These are phyloP conservation scores for Litocranius walleri DNA, from an alignment of 2,113 vertebrate species.

Conservation along the genomic window DNA sequence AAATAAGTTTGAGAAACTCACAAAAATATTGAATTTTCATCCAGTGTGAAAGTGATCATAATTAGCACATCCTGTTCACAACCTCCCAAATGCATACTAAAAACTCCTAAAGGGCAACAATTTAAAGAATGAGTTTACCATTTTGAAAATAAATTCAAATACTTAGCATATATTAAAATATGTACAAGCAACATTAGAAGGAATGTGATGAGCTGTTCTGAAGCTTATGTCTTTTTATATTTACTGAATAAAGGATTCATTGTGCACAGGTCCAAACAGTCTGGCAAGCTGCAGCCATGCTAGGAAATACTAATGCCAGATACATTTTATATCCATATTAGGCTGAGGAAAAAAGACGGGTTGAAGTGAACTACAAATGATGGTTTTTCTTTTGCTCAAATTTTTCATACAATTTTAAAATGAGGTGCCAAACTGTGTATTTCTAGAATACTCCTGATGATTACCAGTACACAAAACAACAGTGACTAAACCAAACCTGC, in stretches of 20 bases:
- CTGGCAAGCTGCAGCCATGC: constrained; percentile 73
- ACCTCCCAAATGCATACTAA: not conserved
- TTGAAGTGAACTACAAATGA: constrained; percentile 56
- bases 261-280: constrained; percentile 69
- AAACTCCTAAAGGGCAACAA: not conserved
- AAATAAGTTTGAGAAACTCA: not conserved
- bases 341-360: constrained; percentile 73
- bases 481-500: constrained; percentile 35
- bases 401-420: constrained; percentile 55
- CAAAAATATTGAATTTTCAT: not conserved
- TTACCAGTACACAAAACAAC: constrained; percentile 17
- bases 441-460: constrained; percentile 24
- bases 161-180: constrained; percentile 48
- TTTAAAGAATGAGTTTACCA: constrained; percentile 17
- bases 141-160: constrained; percentile 43
- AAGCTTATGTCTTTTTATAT: constrained; percentile 75
- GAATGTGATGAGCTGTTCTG: constrained; percentile 69
- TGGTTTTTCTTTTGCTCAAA: constrained; percentile 52
- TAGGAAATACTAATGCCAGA: constrained; percentile 69
- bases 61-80: not conserved
- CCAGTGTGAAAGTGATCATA: not conserved
- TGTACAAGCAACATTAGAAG: constrained; percentile 44
- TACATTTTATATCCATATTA: constrained; percentile 85
- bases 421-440: not conserved
- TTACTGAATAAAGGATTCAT: constrained; percentile 78